Percentiles rank a stretch among this genome's conserved stretches.
phyloP scores from a whole-genome alignment of 2,797 vertebrate genomes.

The Pangasius mekongensis region DNA sequence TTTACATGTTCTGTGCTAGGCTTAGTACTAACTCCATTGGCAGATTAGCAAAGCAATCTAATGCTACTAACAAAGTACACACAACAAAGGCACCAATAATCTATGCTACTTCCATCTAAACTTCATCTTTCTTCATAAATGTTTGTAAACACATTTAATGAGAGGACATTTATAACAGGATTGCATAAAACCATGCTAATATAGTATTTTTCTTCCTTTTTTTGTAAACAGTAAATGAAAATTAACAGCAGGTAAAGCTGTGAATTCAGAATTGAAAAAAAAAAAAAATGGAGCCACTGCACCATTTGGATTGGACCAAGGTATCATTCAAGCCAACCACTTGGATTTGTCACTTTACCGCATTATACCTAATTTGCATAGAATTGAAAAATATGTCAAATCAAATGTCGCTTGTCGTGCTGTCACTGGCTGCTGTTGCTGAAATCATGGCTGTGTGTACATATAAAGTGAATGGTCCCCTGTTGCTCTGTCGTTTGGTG shows the following conservation, averaged over 20 bases:
- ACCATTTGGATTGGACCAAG: neutral
- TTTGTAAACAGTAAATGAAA: neutral
- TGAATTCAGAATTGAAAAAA: neutral
- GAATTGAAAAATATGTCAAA: neutral
- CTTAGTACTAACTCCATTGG: neutral
- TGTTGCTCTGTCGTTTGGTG: neutral
- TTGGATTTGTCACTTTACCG: neutral
- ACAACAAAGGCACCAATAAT: neutral
- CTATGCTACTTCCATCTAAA: neutral
- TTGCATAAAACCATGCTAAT: neutral
- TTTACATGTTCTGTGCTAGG: neutral
- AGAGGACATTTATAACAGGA: neutral
- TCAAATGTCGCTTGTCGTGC: neutral
- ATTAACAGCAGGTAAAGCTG: neutral
- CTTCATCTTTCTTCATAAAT: neutral
- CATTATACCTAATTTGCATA: neutral
- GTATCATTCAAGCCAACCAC: neutral
- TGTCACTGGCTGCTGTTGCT: neutral
- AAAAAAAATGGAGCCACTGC: neutral
- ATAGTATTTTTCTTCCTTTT: neutral
- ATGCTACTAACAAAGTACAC: neutral
- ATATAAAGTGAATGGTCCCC: neutral
- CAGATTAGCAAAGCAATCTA: neutral
- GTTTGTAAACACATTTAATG: neutral
- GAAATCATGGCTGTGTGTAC: neutral